Base-by-base conservation (phyloP, 2,113 vertebrate genomes). In the Charadrius vociferus region DNA sequence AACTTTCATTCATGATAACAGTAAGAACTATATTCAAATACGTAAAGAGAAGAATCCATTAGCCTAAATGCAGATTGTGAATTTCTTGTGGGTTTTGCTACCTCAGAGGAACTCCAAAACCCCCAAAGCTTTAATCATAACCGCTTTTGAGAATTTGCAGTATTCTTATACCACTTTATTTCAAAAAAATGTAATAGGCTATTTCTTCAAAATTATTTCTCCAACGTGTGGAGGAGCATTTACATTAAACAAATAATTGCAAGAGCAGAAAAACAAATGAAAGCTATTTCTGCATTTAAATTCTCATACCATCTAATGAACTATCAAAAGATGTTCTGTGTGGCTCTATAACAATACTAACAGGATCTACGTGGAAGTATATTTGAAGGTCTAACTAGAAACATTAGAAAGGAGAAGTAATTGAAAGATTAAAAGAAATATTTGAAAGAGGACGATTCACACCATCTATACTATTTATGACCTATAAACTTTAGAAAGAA, bases 1-100 rank as follows among this genome's bases (percentile, higher is more conserved):
- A 84, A 66, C 22, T 62, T 34, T 92, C 62, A 77, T 91, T 95
- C 72, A 79, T 58, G 23, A 15, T 65, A 92, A 68, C 24, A 89
- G 47, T 34, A 63, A 72, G 62, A 77, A 86, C 45, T 80, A 71
- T 55, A 95, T 80, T 71, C 70, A 68, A 73, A 84, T 36, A 92
- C 13, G 52, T 71, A 79, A 92, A 63, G 66, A 74, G 37, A 91
- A 47, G 41, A 85, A 87, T n/a, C 39, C 43, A 85, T 82, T 77
- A 90, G 34, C 39, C 81, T 91, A 75, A 93, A 86, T 45, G 39
- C 12, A 66, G 20, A 29, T 58, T 81, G 62, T 67, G 1, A 90
- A 91, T 71, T 86, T 87, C 78, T 78, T 81, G 36, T 37, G 61
- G 55, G 59, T 84, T 73, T 84, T 89, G 45, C 16, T 30, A 78